These are phyloP conservation scores for Acinonyx jubatus DNA, from an alignment of 2,113 vertebrate genomes.

Conservation along the genomic window DNA sequence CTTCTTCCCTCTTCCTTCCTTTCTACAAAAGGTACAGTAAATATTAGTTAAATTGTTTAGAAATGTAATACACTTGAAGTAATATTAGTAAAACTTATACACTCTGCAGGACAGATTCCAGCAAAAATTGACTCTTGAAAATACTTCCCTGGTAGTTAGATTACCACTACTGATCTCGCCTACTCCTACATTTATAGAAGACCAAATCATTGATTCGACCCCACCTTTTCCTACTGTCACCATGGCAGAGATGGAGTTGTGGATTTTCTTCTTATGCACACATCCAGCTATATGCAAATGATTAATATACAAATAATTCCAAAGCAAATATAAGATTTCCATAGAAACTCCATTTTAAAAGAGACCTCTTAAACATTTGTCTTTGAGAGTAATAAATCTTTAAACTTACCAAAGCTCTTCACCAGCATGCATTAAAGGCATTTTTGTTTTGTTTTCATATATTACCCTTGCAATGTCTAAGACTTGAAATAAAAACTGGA, in stretches of 20 bases:
- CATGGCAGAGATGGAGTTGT: slow-evolving; percentile 41
- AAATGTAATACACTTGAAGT: background rate
- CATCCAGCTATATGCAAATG: slow-evolving; percentile 69
- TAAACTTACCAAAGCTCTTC: slow-evolving; percentile 69
- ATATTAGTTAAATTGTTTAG: background rate
- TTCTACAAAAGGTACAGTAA: background rate
- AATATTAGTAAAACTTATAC: background rate
- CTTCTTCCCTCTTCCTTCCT: background rate
- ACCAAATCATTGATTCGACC: slow-evolving; percentile 23
- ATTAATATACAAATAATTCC: slow-evolving; percentile 76
- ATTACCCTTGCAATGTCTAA: slow-evolving; percentile 64
- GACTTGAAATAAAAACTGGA: slow-evolving; percentile 70
- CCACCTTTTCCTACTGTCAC: slow-evolving; percentile 58
- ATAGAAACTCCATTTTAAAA: slow-evolving; percentile 62
- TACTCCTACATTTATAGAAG: slow-evolving; percentile 15
- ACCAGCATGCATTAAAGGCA: slow-evolving; percentile 57
- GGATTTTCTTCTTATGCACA: slow-evolving; percentile 55
- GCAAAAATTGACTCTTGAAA: background rate
- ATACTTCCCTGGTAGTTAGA: background rate
- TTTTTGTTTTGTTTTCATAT: slow-evolving; percentile 78
- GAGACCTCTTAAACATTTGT: slow-evolving; percentile 45
- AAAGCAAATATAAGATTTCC: slow-evolving; percentile 66
- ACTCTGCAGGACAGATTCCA: background rate
- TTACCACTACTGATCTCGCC: background rate
- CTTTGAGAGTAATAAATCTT: slow-evolving; percentile 64